Conservation (phyloP, 2,113 vertebrate genomes). For the Clupea harengus region DNA sequence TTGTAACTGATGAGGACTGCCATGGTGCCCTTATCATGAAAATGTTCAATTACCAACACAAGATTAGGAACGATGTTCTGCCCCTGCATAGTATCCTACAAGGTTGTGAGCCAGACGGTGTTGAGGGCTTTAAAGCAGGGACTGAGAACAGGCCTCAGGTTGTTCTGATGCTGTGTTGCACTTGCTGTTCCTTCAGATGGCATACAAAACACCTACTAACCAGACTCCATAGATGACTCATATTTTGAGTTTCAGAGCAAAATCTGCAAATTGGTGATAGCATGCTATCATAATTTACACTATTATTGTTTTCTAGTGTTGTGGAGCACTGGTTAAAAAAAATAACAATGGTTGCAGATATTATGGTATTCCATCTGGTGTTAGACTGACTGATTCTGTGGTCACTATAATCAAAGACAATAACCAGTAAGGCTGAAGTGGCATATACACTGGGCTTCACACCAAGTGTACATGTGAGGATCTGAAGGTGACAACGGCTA, state of each 20-base stretch:
- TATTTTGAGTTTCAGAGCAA: neutral
- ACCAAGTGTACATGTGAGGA: neutral
- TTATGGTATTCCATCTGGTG: too few species aligned
- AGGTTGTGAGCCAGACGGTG: neutral
- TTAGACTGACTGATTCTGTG: too few species aligned
- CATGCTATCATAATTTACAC: neutral
- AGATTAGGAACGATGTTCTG: neutral
- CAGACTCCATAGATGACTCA: neutral
- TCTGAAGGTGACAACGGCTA: neutral
- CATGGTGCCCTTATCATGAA: constrained; percentile 3
- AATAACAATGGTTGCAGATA: constrained; percentile 10
- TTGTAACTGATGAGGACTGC: neutral
- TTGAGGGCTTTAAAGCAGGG: neutral
- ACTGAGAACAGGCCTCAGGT: neutral
- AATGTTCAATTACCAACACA: neutral
- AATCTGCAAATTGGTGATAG: neutral
- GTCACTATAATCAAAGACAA: too few species aligned
- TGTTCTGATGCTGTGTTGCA: neutral
- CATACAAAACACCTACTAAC: neutral
- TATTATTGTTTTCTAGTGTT: neutral
- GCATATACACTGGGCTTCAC: neutral
- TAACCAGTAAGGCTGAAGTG: neutral
- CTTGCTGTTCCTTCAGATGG: neutral
- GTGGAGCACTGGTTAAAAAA: constrained; percentile 12
- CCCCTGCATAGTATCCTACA: neutral